phyloP scores from a whole-genome alignment of 2,113 vertebrate genomes.

The Stegastes partitus region DNA sequence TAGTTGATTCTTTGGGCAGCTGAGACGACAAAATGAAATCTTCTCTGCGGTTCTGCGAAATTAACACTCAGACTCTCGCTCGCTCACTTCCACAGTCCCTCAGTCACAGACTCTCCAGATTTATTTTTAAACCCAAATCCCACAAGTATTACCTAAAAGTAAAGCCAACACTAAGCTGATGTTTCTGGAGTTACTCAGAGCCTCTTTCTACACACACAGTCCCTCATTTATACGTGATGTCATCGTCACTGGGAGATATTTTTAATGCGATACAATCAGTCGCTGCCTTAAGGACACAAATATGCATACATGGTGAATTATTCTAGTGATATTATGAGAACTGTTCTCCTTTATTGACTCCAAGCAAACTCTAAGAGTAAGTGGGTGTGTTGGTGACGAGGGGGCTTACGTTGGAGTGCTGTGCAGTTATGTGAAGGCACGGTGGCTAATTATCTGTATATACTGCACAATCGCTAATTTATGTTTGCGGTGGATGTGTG shows the following conservation, averaged over 20 bases:
- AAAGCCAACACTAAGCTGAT: slow-evolving; percentile 49
- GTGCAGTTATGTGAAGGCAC: slow-evolving; percentile 3
- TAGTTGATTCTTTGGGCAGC: slow-evolving; percentile 73
- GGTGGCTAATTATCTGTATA: slow-evolving; percentile 26
- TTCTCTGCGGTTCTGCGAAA: slow-evolving; percentile 68
- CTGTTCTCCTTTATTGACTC: slow-evolving; percentile 28
- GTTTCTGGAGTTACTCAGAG: slow-evolving; percentile 57
- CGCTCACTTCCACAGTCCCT: slow-evolving; percentile 20
- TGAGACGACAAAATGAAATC: slow-evolving; percentile 73
- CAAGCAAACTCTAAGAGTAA: not conserved
- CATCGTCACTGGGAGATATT: slow-evolving; percentile 34
- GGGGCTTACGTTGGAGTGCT: slow-evolving; percentile 12
- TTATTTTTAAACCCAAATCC: slow-evolving; percentile 72
- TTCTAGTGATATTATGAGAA: slow-evolving; percentile 16
- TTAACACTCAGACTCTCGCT: slow-evolving; percentile 55
- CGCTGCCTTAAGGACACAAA: slow-evolving; percentile 6
- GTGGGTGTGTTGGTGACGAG: not conserved
- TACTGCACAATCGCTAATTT: slow-evolving; percentile 13
- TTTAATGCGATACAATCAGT: slow-evolving; percentile 18
- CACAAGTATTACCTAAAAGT: slow-evolving; percentile 55
- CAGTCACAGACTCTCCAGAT: slow-evolving; percentile 32
- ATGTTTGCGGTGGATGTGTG: slow-evolving; percentile 31
- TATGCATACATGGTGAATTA: slow-evolving; percentile 4
- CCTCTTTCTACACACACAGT: slow-evolving; percentile 12
- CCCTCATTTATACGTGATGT: slow-evolving; percentile 31